These are phyloP conservation scores for Brachionus koreanus DNA, from an alignment of 1,140 invertebrate species.

Conservation along the genomic window DNA sequence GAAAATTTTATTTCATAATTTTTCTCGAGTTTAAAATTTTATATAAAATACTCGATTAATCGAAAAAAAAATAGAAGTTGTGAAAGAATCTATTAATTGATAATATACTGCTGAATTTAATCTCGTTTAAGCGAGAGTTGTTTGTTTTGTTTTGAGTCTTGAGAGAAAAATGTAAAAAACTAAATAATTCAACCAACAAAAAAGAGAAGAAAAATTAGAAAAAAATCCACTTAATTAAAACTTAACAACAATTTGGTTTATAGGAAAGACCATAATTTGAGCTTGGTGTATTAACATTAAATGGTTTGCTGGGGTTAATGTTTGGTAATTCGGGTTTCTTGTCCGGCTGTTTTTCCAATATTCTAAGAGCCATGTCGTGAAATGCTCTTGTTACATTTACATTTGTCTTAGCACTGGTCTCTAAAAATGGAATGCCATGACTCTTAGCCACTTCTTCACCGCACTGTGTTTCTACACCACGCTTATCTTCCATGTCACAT, in stretches of 20 bases:
- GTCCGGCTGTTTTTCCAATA: conserved; percentile 37
- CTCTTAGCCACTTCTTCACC: conserved; percentile 87
- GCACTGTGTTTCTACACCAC: conserved; percentile 81
- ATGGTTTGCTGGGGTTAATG: not conserved
- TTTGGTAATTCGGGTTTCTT: conserved; percentile 17
- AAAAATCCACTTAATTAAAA: not conserved
- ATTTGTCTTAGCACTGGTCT: conserved; percentile 97
- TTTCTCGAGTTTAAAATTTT: not conserved
- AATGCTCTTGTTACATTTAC: conserved; percentile 39
- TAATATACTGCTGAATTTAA: not conserved
- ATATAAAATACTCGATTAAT: not conserved
- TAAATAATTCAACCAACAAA: not conserved
- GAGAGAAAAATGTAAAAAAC: not conserved
- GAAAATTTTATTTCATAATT: not conserved
- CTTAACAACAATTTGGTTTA: conserved; percentile 38
- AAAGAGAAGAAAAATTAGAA: not conserved
- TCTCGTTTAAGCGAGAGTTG: not conserved
- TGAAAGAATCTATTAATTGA: not conserved
- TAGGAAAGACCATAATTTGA: not conserved
- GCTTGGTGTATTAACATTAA: not conserved
- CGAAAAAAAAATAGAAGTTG: not conserved
- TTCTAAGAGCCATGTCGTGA: conserved; percentile 14
- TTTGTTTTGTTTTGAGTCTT: not conserved
- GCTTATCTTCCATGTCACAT: conserved; percentile 96
- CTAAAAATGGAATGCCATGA: conserved; percentile 95